Base-by-base conservation (phyloP, 2,888 invertebrate genomes). In the Catonia carolina region DNA sequence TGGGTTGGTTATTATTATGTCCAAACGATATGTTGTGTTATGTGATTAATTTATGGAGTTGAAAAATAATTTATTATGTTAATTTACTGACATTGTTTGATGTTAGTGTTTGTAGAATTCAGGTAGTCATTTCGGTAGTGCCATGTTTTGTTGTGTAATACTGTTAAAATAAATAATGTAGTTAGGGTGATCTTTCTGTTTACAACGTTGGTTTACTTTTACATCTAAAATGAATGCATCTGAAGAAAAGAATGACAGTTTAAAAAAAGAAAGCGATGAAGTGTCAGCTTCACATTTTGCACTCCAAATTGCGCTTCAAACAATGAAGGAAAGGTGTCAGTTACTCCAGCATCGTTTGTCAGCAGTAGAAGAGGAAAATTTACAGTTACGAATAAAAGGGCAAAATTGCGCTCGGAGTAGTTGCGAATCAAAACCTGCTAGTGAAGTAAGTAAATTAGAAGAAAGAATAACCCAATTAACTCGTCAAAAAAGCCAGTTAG, bases 251-350 rank as follows among this genome's bases (percentile, higher is more conserved):
- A 6, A 4, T 15, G 37, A 51, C 18, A 35, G 35, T 37, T 18
- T 22, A 18, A 58, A 42, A 49, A 37, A 18, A 6, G 39, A 49
- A 35, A 22, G 41, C 3, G 47, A 55, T 14, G 51, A 51, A 27
- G 39, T 48, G 48, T 47, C 48, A 48, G 63, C 61, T 5, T 67
- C 67, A 6, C 64, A 64, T 22, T 65, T 63, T 60, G 68, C 68
- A 8, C 58, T 69, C 10, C 67, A 69, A 63, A 60, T 89, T 57
- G 89, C 89, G 2, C 76, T 89, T 59, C 84, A 86, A 70, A 89
- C 88, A 10, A 83, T 90, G 80, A 82, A 86, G 70, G 89, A 90
- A 71, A 77, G 89, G 51, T 90, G 89, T 72, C 79, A 84, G 68
- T 78, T 83, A 56, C 74, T 90, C 42, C 89, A 90, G 70, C 78